These are phyloP conservation scores for Sus cebifrons DNA, from an alignment of 2,797 vertebrate species.

Conservation along the genomic window DNA sequence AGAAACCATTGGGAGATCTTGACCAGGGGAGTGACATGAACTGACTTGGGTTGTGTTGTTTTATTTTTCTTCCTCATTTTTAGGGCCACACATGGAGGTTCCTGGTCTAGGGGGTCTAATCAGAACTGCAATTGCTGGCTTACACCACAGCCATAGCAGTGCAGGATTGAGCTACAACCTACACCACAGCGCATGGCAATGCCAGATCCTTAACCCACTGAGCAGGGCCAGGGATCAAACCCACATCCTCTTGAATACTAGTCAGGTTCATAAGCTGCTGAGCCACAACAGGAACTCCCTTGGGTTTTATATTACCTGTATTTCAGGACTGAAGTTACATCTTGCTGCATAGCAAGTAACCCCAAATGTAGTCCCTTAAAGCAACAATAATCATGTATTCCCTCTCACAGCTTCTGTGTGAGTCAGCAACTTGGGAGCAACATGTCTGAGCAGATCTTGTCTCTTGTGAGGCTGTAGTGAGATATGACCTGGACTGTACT, in stretches of 20 bases:
- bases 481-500: not conserved
- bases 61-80: no score
- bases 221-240: no score
- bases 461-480: not conserved
- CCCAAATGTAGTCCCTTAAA: not conserved
- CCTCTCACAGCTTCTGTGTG: not conserved
- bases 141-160: no score
- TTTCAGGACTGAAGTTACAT: not conserved
- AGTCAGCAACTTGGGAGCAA: not conserved
- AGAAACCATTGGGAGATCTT: not conserved
- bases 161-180: no score
- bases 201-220: no score
- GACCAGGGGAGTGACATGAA: not conserved
- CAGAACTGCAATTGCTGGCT: no score
- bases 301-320: not conserved
- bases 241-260: no score
- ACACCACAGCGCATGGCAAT: no score
- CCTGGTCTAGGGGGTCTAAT: no score
- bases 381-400: not conserved
- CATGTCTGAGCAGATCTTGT: not conserved
- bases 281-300: no score
- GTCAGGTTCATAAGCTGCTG: no score
- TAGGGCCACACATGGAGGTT: no score
- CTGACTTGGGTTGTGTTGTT: not conserved
- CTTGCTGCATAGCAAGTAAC: not conserved